Conservation (phyloP, 2,113 vertebrate genomes). For the Opisthocomus hoazin region DNA sequence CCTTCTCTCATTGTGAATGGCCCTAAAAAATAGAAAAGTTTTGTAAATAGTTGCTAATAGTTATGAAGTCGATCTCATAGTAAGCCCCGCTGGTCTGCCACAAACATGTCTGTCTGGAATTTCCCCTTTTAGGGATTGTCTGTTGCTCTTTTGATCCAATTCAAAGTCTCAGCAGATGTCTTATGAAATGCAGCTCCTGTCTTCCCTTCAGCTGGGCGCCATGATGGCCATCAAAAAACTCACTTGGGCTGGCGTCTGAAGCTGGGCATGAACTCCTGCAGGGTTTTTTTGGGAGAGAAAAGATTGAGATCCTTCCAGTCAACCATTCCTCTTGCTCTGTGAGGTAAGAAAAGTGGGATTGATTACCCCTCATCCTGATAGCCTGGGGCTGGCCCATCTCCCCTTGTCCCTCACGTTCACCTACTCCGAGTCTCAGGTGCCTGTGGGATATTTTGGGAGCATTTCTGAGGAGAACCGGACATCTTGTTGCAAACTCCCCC, state of each 20-base stretch:
- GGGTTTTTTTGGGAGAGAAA: not conserved
- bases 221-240: not conserved
- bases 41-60: not conserved
- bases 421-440: not conserved
- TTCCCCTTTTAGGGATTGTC: not conserved
- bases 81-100: not conserved
- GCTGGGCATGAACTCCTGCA: too few species aligned
- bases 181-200: not conserved
- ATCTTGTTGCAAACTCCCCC: too few species aligned
- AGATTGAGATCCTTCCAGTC: not conserved
- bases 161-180: not conserved
- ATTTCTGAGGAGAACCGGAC: not conserved
- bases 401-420: not conserved
- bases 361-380: not conserved
- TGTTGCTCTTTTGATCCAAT: not conserved
- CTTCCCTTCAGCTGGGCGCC: not conserved
- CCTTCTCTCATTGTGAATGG: not conserved
- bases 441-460: not conserved
- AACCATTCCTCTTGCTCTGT: not conserved
- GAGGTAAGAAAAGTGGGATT: not conserved
- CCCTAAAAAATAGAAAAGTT: not conserved
- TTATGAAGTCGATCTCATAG: not conserved
- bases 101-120: not conserved
- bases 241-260: not conserved
- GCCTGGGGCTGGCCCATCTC: not conserved